These are phyloP conservation scores for Calameuta idolon DNA, from an alignment of 2,888 invertebrate species.

Conservation along the genomic window DNA sequence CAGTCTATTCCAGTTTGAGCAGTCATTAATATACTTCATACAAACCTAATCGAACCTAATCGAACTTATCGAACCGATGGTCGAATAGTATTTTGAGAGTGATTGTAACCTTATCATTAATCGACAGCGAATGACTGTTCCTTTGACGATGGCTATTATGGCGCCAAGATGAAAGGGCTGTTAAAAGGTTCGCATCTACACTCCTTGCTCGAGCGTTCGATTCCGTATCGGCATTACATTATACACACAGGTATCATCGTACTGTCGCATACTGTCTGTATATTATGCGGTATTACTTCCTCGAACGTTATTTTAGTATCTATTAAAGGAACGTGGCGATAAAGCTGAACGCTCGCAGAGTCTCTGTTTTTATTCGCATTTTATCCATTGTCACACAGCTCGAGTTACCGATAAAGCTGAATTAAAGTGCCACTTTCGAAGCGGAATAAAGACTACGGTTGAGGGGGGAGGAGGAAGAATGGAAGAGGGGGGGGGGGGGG, in stretches of 20 bases:
- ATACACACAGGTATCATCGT: background rate
- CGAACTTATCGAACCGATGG: background rate
- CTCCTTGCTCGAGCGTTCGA: background rate
- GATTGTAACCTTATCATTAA: background rate
- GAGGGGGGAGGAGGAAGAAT: too few species aligned
- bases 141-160: slow-evolving; percentile 9
- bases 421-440: background rate
- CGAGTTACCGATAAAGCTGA: background rate
- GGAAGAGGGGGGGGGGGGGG: too few species aligned
- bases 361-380: background rate
- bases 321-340: background rate
- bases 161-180: slow-evolving; percentile 19
- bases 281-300: background rate
- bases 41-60: background rate
- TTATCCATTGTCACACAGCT: background rate
- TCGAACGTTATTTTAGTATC: background rate
- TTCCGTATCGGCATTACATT: slow-evolving; percentile 16
- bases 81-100: background rate
- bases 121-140: slow-evolving; percentile 11
- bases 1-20: background rate
- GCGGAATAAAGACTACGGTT: background rate
- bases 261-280: background rate
- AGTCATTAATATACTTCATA: background rate
- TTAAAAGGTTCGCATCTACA: slow-evolving; percentile 5
- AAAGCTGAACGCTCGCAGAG: background rate